Base-by-base conservation (phyloP, 2,797 vertebrate species). In the Cyclura pinguis region DNA sequence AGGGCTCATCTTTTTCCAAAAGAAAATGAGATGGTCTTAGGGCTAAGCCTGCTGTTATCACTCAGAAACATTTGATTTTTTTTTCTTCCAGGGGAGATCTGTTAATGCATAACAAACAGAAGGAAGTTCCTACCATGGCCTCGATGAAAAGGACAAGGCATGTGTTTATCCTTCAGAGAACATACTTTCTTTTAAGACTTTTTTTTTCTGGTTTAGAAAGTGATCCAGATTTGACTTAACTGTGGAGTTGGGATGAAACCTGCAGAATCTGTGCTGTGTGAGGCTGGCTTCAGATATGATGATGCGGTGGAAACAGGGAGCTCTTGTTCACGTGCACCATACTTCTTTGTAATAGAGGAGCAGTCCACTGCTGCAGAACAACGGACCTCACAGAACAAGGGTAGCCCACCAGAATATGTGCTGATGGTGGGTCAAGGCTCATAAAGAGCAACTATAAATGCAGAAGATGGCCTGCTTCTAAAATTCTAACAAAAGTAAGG, bases 41-140 rank as follows among this genome's bases (percentile, higher is more conserved):
- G 32, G 59, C 74, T 92, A 93, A 83, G 59, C 88, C 81, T 84
- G 29, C 81, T 72, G 86, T 91, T 91, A 91, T 91, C 90, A 10
- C 73, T 72, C 86, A 72, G 73, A 52, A 91, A 80, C 90, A 91
- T 52, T 27, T 47, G 59, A 72, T 72, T 59, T 16, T 81, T 16
- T 81, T 52, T 69, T 29, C 20, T 74, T 88, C 62, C 62, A 69
- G 32, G 73, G 59, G 80, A 91, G 35, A 72, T 35, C 73, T 16
- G 0, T 84, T 57, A 88, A 90, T 82, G 42, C 86, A 84, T 32
- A 64, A 86, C 6, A 74, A 74, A 55, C 74, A 24, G 35, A 84
- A 84, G 59, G 35, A 77, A 52, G 73, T 32, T 57, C 27, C 59
- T 55, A 47, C 35, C 50, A 3, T 42, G 42, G 72, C 6, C 73